Evolutionary conservation across 2,797 vertebrate species (phyloP), one percentile per base, ranked within the genome.

Genomic region (Sebastes diploproa): DNA sequence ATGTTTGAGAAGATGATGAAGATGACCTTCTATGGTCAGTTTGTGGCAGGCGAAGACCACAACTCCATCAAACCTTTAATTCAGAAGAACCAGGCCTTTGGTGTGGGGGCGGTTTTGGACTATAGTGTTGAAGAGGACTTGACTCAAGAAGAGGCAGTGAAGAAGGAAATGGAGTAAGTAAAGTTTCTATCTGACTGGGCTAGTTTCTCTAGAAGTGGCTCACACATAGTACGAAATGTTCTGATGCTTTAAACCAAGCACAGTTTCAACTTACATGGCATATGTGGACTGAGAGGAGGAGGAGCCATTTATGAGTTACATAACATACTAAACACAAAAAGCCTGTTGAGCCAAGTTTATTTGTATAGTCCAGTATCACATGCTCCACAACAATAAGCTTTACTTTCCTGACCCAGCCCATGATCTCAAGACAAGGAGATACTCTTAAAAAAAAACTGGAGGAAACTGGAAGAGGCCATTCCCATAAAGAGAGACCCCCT

Each of bases 11-110:
- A 80, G 75, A 67, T 98, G 65, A 99, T 99, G 98, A 99, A 98
- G 95, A 95, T 98, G 96, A 98, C 98, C 18, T 98, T 99, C 94
- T 99, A 99, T 0, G 98, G 98, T 8, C 98, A 99, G 86, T 99
- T 99, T 87, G 98, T 98, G 85, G 98, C 97, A 0, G 98, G 98
- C 0, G 97, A 98, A 82, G 96, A 99, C 91, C 97, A 97, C 86
- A 95, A 97, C 85, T 86, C 96, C 86, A 99, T 99, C 91, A 97
- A 96, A 69, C 97, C 97, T 1, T 83, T 99, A 61, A 95, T 99
- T 9, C 91, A 20, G 67, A 96, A 95, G 87, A 97, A 99, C 67
- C 93, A 84, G 78, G 94, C 97, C 0, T 98, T 97, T 5, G 98
- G 98, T 0, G 98, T 99, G 13, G 97, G 98, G n/a, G 96, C 97